Percentiles rank a stretch among this genome's conserved stretches.
phyloP scores from a whole-genome alignment of 2,113 vertebrate genomes.

The Dipodomys stephensi region DNA sequence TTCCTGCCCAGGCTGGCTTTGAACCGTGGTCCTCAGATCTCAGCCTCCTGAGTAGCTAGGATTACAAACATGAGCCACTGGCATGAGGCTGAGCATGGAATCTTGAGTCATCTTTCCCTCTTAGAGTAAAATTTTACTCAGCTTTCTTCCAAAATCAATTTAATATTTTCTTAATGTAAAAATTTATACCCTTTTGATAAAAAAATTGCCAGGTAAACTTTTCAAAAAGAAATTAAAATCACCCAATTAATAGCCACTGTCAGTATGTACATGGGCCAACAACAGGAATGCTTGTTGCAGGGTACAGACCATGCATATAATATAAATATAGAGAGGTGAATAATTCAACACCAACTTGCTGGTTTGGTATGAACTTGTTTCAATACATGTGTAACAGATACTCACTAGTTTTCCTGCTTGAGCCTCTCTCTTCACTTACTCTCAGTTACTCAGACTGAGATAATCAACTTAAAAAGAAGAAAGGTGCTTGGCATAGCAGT shows the following conservation, averaged over 20 bases:
- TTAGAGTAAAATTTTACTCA: background rate
- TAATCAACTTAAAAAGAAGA: background rate
- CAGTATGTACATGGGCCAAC: background rate
- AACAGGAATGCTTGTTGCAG: background rate
- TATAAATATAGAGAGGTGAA: background rate
- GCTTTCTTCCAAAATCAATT: constrained; percentile 4
- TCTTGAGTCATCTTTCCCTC: constrained; percentile 23
- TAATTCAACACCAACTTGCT: background rate
- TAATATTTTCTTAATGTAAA: background rate
- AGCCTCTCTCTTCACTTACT: background rate
- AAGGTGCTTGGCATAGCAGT: background rate
- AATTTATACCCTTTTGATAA: background rate
- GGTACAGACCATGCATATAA: background rate
- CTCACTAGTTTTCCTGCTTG: background rate
- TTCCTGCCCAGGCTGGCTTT: no score
- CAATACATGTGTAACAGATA: background rate
- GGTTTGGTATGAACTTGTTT: background rate
- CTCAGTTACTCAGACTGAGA: background rate
- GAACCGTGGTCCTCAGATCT: no score
- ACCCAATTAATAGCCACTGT: background rate
- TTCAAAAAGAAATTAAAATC: constrained; percentile 31
- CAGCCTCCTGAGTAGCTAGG: no score
- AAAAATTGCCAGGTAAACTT: background rate
- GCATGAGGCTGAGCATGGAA: background rate
- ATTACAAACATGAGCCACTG: no score